Evolutionary conservation across 2,797 vertebrate species (phyloP).

Genomic region (Microhierax caerulescens): DNA sequence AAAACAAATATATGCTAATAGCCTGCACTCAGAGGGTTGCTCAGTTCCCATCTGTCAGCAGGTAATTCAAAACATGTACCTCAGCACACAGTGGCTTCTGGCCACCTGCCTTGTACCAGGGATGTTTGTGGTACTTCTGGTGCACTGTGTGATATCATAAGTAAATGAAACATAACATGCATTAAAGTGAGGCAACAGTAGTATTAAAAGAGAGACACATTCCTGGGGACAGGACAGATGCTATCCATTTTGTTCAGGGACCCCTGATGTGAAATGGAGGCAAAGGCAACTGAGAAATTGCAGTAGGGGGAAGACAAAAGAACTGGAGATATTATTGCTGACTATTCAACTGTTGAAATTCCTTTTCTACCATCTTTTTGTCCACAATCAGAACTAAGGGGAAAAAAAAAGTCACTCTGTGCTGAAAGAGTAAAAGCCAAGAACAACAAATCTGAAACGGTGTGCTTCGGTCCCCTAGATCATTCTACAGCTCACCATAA

Average conservation of each 20-base stretch:
- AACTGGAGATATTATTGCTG: neutral
- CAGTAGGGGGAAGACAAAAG: neutral
- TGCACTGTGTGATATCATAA: neutral
- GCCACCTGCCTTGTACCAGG: neutral
- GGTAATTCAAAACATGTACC: neutral
- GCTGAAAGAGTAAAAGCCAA: neutral
- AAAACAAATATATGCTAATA: neutral
- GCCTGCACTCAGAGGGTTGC: neutral
- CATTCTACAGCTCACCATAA: neutral
- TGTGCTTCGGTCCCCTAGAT: neutral
- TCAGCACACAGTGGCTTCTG: neutral
- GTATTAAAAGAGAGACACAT: neutral
- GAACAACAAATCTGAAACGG: neutral
- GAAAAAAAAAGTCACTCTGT: neutral
- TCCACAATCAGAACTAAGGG: neutral
- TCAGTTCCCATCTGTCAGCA: neutral
- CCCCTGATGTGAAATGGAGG: neutral
- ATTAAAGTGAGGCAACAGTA: neutral
- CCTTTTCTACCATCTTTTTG: neutral
- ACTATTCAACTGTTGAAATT: neutral
- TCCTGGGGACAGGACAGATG: neutral
- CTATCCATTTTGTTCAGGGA: neutral
- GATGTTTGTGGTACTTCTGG: neutral
- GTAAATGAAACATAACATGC: neutral
- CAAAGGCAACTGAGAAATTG: neutral